Conservation (phyloP, 1,140 invertebrate genomes). For the Maconellicoccus hirsutus region DNA sequence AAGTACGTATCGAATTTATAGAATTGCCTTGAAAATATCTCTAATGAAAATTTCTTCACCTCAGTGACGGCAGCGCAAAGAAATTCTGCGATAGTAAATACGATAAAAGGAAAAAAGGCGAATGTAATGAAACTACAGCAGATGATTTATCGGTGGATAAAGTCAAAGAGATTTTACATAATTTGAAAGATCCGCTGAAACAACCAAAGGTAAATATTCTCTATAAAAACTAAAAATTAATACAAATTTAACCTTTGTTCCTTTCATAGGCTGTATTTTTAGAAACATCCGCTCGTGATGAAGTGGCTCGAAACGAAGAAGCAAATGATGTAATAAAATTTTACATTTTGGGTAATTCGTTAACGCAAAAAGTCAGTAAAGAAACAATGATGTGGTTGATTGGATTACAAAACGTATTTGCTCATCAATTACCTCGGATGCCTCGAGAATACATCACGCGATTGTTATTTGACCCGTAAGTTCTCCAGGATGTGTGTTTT, state of each 20-base stretch:
- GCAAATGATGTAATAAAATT: slow-evolving; percentile 80
- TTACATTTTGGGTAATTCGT: slow-evolving; percentile 85
- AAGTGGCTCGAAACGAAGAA: slow-evolving; percentile 82
- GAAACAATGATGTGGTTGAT: slow-evolving; percentile 89
- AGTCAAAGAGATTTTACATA: not conserved
- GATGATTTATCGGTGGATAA: not conserved
- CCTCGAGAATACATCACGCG: slow-evolving; percentile 96
- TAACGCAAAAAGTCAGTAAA: slow-evolving; percentile 72
- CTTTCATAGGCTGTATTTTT: slow-evolving; percentile 53
- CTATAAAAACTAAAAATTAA: no score
- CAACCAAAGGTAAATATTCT: not conserved
- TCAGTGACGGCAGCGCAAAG: not conserved
- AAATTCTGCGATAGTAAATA: not conserved
- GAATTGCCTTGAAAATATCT: no score
- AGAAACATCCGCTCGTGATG: slow-evolving; percentile 75
- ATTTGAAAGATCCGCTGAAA: not conserved
- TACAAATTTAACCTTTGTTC: not conserved
- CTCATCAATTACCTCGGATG: slow-evolving; percentile 92
- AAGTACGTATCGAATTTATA: not conserved
- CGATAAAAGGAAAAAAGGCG: not conserved
- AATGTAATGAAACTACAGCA: not conserved
- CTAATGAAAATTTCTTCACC: no score
- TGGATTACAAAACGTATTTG: slow-evolving; percentile 89
- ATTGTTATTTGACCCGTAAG: slow-evolving; percentile 80
- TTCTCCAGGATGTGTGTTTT: no score